Percentiles rank a stretch among this genome's conserved stretches.
Conservation (phyloP, 2,888 invertebrate genomes). For the Tupiocoris notatus region DNA sequence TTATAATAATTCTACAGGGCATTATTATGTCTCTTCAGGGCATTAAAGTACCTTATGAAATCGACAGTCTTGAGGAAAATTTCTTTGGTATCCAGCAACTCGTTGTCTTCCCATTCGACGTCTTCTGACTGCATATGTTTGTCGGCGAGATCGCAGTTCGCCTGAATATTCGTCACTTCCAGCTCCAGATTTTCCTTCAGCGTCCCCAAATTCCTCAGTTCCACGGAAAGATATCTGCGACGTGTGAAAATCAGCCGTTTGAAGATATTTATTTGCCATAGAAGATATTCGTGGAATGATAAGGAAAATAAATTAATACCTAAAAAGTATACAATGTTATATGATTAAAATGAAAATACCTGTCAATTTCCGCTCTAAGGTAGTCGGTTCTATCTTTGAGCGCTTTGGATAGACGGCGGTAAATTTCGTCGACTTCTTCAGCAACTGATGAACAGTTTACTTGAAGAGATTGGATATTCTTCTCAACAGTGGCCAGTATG, state of each 20-base stretch:
- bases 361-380: constrained; percentile 85
- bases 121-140: constrained; percentile 78
- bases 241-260: neutral
- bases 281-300: neutral
- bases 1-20: too few species aligned
- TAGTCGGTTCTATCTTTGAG: constrained; percentile 86
- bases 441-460: constrained; percentile 86
- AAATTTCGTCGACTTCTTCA: constrained; percentile 92
- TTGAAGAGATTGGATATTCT: constrained; percentile 83
- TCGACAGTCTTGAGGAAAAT: constrained; percentile 94
- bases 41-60: constrained; percentile 76
- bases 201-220: constrained; percentile 78
- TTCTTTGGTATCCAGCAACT: constrained; percentile 92
- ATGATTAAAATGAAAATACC: constrained; percentile 53
- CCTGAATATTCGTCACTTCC: constrained; percentile 87
- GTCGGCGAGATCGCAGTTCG: constrained; percentile 95
- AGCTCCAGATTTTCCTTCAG: constrained; percentile 90
- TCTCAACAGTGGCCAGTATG: constrained; percentile 77
- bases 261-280: too few species aligned
- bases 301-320: neutral
- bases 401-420: constrained; percentile 80
- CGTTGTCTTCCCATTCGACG: constrained; percentile 89
- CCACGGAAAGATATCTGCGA: constrained; percentile 74
- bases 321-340: too few species aligned
- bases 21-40: too few species aligned